Evolutionary conservation across 2,888 invertebrate genomes (phyloP), one percentile per base, ranked within the genome.

Genomic region (Mimas tiliae): DNA sequence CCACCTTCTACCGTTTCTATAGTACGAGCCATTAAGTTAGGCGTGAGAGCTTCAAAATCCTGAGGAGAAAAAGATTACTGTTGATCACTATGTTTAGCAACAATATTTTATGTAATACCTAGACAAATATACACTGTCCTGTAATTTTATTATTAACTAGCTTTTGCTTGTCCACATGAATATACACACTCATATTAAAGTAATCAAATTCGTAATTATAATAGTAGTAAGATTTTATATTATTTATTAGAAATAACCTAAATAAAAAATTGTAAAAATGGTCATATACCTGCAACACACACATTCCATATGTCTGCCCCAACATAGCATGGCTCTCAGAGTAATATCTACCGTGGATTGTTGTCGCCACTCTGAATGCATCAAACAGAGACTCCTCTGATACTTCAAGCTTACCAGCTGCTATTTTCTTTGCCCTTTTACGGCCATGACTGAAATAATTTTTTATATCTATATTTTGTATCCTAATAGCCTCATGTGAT

Each of bases 1-100:
- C 98, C 98, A 27, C 99, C 99, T 93, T 99, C 98, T 0, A 99
- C 98, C 0, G 99, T 99, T 94, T 99, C 99, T 72, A 99, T 95
- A 0, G 99, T 99, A 65, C 99, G 95, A 0, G 99, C 99, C 83
- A 99, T 94, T 70, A 99, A 93, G 91, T 99, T 99, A 0, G 99
- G 99, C 0, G 99, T 99, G 0, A 99, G 86, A 0, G 99, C 99
- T 94, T 99, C 99, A 94, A 99, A 99, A 85, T 99, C 99, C 96
- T 97, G 87, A 12, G 74, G 70, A 38, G 67, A 58, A 63, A 52
- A 58, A 12, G 14, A 47, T 11, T 16, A 1, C n/a, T n/a, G n/a
- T n/a, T n/a, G n/a, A n/a, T n/a, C n/a, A n/a, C n/a, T n/a, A n/a
- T n/a, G n/a, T n/a, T n/a, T n/a, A n/a, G n/a, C n/a, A n/a, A n/a